These are phyloP conservation scores for Actinopyga echinites DNA, from an alignment of 53 echinoderm and acorn worm species.

Conservation along the genomic window DNA sequence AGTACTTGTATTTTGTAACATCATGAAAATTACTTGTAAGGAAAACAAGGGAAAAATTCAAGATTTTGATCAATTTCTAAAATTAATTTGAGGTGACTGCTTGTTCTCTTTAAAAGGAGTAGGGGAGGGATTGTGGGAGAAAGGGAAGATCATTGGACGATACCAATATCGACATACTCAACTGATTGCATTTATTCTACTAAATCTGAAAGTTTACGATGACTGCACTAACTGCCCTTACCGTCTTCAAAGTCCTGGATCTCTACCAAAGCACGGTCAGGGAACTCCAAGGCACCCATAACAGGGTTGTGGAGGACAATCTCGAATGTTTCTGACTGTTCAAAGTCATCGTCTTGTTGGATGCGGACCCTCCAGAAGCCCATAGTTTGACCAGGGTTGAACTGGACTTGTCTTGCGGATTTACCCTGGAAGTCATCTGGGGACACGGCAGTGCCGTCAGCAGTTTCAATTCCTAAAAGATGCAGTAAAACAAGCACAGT, in stretches of 20 bases:
- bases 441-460: slow-evolving; percentile 82
- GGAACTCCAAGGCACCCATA: slow-evolving; percentile 97
- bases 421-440: slow-evolving; percentile 96
- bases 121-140: too few relatives aligned
- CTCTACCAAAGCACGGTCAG: slow-evolving; percentile 76
- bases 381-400: slow-evolving; percentile 98
- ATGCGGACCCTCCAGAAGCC: slow-evolving; percentile 96
- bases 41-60: too few relatives aligned
- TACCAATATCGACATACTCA: neutral
- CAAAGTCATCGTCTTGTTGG: slow-evolving; percentile 64
- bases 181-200: neutral
- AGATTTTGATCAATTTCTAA: too few relatives aligned
- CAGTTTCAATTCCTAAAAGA: slow-evolving; percentile 79
- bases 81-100: too few relatives aligned
- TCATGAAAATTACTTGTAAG: too few relatives aligned
- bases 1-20: too few relatives aligned
- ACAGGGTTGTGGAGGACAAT: slow-evolving; percentile 92
- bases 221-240: slow-evolving; percentile 63
- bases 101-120: too few relatives aligned
- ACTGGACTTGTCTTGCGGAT: slow-evolving; percentile 92
- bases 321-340: slow-evolving; percentile 84
- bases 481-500: too few relatives aligned
- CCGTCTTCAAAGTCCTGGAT: slow-evolving; percentile 95
- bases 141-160: neutral
- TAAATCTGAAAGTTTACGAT: neutral